These are phyloP conservation scores for Chaetodon trifascialis DNA, from an alignment of 2,113 vertebrate species.

Conservation along the genomic window DNA sequence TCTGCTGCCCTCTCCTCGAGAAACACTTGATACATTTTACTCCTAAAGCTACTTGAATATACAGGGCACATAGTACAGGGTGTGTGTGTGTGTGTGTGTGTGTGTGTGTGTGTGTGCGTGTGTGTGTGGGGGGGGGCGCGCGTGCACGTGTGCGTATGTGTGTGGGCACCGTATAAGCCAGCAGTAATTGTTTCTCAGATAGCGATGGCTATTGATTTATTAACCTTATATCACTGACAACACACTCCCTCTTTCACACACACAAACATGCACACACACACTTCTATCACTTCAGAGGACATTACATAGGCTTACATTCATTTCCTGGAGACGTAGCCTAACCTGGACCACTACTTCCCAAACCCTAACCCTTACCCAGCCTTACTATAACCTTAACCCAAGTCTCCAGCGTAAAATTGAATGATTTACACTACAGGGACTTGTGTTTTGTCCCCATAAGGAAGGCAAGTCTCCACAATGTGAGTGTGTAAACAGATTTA, in stretches of 20 bases:
- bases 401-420: no score
- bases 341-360: no score
- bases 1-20: slow-evolving; percentile 3
- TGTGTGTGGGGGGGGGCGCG: not conserved
- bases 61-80: slow-evolving; percentile 12
- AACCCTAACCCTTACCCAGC: no score
- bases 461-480: no score
- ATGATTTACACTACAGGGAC: no score
- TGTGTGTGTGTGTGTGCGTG: not conserved
- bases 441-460: no score
- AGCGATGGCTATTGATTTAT: slow-evolving; percentile 66
- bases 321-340: no score
- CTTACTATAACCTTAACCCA: no score
- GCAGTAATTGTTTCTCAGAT: slow-evolving; percentile 71
- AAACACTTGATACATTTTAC: slow-evolving; percentile 41
- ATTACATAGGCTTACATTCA: no score
- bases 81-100: not conserved
- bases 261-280: slow-evolving; percentile 1
- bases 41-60: slow-evolving; percentile 23
- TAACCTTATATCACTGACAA: slow-evolving; percentile 62
- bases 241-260: slow-evolving; percentile 11
- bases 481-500: no score
- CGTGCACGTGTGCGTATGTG: not conserved
- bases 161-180: slow-evolving; percentile 51
- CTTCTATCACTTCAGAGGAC: no score